Conservation (phyloP, 92 coral and sea anemone species). For the Galaxea fascicularis region DNA sequence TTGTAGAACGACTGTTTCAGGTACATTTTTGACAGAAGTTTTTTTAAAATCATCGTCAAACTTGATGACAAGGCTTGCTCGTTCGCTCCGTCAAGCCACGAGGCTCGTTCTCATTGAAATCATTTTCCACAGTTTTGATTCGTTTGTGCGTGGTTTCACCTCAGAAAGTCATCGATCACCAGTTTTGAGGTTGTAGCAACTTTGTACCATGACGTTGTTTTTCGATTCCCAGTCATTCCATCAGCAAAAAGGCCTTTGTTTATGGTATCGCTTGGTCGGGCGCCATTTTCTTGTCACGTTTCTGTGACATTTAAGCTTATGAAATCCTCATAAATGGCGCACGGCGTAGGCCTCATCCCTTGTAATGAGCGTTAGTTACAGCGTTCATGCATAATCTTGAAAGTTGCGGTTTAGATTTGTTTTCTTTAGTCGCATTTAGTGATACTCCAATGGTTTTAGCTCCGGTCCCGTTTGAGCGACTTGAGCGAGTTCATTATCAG, state of each 20-base stretch:
- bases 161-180: too few species aligned
- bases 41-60: not conserved
- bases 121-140: not conserved
- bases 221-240: not conserved
- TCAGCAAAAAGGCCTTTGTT: not conserved
- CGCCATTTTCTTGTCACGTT: conserved; percentile 41
- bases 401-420: not conserved
- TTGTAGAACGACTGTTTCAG: too few species aligned
- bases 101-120: not conserved
- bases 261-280: not conserved
- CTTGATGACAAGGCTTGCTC: not conserved
- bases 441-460: too few species aligned
- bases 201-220: not conserved
- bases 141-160: not conserved
- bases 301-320: not conserved
- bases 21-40: not conserved
- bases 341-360: not conserved
- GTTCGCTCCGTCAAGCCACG: not conserved
- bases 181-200: too few species aligned
- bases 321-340: not conserved
- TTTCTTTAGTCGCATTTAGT: not conserved
- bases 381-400: not conserved
- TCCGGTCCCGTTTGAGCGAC: too few species aligned
- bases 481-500: too few species aligned
- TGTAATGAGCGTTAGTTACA: not conserved